These are phyloP conservation scores for Falco cherrug DNA, from an alignment of 2,797 vertebrate genomes.

Conservation along the genomic window DNA sequence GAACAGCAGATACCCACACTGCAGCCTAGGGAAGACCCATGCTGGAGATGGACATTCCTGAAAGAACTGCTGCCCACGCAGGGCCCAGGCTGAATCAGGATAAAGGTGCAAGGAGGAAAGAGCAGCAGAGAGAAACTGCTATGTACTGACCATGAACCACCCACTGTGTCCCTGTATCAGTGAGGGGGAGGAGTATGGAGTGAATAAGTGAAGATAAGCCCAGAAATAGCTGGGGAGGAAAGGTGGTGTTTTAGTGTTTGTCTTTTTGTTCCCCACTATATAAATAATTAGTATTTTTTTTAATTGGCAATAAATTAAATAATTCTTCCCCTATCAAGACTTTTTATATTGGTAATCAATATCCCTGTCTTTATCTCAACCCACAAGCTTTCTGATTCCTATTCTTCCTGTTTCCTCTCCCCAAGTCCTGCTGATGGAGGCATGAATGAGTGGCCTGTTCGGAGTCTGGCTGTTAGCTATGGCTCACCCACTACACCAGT, in stretches of 20 bases:
- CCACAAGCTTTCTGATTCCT: background rate
- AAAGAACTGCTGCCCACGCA: background rate
- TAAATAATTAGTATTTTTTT: background rate
- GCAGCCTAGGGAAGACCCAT: accelerated
- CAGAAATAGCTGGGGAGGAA: background rate
- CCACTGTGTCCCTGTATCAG: background rate
- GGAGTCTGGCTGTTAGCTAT: background rate
- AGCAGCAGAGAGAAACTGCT: background rate
- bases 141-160: background rate
- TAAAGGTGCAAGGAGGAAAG: background rate
- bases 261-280: background rate
- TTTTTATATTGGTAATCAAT: background rate
- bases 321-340: background rate
- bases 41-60: background rate
- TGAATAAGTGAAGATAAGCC: background rate
- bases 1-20: background rate
- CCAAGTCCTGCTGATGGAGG: background rate
- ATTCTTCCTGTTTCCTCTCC: background rate
- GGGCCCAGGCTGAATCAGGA: background rate
- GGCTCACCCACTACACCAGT: background rate
- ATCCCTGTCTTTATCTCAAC: background rate
- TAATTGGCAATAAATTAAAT: background rate
- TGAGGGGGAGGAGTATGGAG: background rate
- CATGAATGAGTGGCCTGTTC: background rate
- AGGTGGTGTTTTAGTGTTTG: background rate